Evolutionary conservation across 2,113 vertebrate genomes (phyloP).

Genomic region (Saccopteryx bilineata): DNA sequence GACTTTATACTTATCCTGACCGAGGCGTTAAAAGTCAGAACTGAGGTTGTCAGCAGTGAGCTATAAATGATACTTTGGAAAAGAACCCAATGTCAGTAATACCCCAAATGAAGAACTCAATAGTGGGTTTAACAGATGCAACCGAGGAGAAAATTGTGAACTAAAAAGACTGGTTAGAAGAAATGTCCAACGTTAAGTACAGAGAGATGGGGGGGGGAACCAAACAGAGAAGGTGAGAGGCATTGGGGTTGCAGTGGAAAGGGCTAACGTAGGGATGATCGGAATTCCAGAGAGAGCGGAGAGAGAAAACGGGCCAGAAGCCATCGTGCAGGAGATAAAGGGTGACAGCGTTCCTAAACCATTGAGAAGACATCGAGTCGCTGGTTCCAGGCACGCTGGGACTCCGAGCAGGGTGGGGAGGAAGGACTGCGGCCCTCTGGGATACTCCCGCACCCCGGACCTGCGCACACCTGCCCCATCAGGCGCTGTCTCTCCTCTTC

Average conservation of each 20-base stretch:
- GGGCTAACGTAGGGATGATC: background rate
- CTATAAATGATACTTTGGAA: background rate
- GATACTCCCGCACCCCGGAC: background rate
- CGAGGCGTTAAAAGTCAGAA: constrained; percentile 4
- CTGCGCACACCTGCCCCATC: background rate
- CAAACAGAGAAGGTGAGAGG: background rate
- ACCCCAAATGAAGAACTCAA: background rate
- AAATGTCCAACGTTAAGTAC: background rate
- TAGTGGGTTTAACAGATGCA: constrained; percentile 24
- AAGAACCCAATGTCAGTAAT: constrained; percentile 15
- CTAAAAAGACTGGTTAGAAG: background rate
- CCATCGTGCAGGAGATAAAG: background rate
- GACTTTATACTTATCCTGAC: background rate
- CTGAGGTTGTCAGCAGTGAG: background rate
- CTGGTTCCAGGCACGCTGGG: background rate
- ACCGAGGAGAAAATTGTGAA: background rate
- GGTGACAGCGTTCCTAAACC: background rate
- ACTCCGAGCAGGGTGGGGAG: background rate
- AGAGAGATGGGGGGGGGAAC: background rate
- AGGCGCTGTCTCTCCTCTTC: background rate
- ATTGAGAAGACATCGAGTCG: constrained; percentile 38
- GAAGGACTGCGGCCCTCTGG: background rate
- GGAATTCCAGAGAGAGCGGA: background rate
- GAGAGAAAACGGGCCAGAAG: background rate
- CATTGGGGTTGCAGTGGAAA: background rate